Evolutionary conservation across 2,113 vertebrate species (phyloP), one percentile per base, ranked within the genome.

Genomic region (Lates calcarifer): DNA sequence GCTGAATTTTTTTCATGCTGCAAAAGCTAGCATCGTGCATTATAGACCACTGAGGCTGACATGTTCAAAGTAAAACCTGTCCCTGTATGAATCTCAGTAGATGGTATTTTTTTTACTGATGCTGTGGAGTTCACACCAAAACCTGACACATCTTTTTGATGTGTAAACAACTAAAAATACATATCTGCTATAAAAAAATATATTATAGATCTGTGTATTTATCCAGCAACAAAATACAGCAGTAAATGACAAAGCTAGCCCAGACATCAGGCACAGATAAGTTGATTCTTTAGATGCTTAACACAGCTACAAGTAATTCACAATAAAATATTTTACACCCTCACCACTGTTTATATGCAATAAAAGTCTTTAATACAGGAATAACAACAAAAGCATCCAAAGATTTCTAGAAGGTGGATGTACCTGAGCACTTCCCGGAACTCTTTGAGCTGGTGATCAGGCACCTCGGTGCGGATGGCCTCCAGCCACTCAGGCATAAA

Each of bases 401-500:
- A 73, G n/a, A 37, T 10, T 58, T n/a, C 3, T 29, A 58, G 14
- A 47, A 66, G 55, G 47, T 37, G 12, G n/a, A 64, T 26, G 62
- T 95, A 99, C 98, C 98, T 99, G 89, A 99, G 94, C 77, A 99
- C 98, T 90, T 99, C 98, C 69, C 98, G 94, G 89, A 99, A 99
- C 92, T 99, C 98, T 77, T 98, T 99, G 63, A 99, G 95, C 11
- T 99, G 98, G 61, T 94, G 94, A 87, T 98, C 97, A 0, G 98
- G 98, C 79, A 99, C 98, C 93, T 99, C 98, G 0, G 96, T 99
- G 83, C 98, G 95, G 87, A 99, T 96, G 63, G 98, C 96, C 93
- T 99, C 98, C 87, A 99, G 61, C 98, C 98, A 99, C 61, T 99
- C 98, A 0, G 98, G 98, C 98, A 99, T 99, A 60, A 99, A 97